Evolutionary conservation across 2,113 vertebrate genomes (phyloP).

Genomic region (Macheiramphus alcinus): DNA sequence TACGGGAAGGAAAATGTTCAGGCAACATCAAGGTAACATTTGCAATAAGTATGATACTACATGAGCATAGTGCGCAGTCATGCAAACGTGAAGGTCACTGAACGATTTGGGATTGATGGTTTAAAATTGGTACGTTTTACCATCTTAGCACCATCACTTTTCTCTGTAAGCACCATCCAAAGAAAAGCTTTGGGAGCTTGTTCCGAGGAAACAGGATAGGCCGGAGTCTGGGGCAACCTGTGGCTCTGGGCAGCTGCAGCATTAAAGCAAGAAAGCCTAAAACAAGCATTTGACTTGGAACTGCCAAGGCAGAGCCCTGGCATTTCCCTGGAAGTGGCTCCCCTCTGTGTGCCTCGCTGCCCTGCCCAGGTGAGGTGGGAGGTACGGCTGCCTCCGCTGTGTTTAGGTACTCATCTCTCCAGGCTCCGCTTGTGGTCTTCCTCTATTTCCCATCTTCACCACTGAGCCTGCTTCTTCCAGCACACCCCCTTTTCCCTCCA

Average conservation of each 20-base stretch:
- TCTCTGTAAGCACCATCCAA: background rate
- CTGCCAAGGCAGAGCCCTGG: background rate
- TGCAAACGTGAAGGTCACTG: background rate
- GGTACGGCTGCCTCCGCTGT: rapidly evolving
- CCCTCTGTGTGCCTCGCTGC: background rate
- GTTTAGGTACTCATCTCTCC: background rate
- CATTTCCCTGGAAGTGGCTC: background rate
- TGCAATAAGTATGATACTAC: background rate
- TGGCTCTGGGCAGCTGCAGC: background rate
- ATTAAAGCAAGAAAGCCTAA: background rate
- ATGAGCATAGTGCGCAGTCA: background rate
- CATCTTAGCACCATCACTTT: background rate
- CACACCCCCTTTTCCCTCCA: background rate
- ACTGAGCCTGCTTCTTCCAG: background rate
- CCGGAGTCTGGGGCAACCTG: rapidly evolving
- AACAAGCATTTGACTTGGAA: background rate
- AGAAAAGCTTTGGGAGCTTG: background rate
- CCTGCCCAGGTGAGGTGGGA: background rate
- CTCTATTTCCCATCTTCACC: background rate
- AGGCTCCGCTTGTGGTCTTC: background rate
- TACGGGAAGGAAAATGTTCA: background rate
- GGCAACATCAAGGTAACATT: background rate
- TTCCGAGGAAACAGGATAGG: background rate
- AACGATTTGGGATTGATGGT: background rate
- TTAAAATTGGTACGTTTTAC: background rate